phyloP scores from a whole-genome alignment of 1,140 invertebrate species.

The Chionoecetes opilio region DNA sequence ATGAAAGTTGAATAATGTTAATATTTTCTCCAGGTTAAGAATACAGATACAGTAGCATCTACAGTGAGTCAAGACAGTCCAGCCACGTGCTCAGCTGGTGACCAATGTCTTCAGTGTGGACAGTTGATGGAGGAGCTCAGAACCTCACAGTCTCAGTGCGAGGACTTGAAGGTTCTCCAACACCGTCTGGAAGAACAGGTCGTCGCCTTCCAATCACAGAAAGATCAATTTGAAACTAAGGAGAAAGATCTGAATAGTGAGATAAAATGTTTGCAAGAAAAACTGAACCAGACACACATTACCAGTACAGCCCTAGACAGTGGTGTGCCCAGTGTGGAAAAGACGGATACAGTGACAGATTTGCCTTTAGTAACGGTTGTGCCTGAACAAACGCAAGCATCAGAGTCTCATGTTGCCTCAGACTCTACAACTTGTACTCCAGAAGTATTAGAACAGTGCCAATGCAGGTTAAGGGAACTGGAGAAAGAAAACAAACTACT shows the following conservation, averaged over 20 bases:
- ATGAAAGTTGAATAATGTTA: too few species aligned
- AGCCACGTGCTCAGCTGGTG: not conserved
- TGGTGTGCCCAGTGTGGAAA: not conserved
- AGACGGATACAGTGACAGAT: not conserved
- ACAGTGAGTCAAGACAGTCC: not conserved
- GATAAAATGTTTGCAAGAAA: conserved; percentile 42
- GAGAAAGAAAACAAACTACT: conserved; percentile 63
- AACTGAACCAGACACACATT: conserved; percentile 1
- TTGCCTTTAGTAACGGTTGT: not conserved
- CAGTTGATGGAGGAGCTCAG: conserved; percentile 37
- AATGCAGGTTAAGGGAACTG: conserved; percentile 44
- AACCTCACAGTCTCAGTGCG: not conserved
- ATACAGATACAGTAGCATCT: not conserved
- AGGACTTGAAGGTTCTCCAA: conserved; percentile 9
- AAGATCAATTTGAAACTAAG: conserved; percentile 42
- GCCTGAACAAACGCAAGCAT: not conserved
- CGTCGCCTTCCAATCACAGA: not conserved
- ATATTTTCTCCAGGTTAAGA: not conserved
- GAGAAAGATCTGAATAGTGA: conserved; percentile 49
- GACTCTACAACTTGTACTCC: not conserved
- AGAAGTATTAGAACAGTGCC: conserved; percentile 55
- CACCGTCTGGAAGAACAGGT: conserved; percentile 48
- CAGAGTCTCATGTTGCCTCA: not conserved
- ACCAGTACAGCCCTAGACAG: not conserved
- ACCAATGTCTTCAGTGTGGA: conserved; percentile 49